A percentile compares a stretch with the other conserved stretches of the same genome.
Evolutionary conservation across 2,797 vertebrate species (phyloP).

Genomic region (Malurus splendens): DNA sequence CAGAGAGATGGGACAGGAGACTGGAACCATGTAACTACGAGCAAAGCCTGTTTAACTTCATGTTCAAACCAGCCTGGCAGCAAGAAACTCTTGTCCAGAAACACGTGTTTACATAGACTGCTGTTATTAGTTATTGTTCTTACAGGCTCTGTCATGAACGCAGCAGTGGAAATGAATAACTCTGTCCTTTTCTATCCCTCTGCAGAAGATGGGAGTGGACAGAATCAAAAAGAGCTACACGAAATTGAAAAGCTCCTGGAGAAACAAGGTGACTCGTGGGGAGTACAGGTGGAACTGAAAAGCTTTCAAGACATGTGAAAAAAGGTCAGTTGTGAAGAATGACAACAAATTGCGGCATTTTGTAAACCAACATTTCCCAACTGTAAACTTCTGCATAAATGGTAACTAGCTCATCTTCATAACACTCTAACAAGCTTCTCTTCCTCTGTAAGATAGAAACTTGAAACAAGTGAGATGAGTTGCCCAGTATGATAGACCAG

Average conservation of each 20-base stretch:
- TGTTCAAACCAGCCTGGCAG: not conserved
- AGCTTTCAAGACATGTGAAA: not conserved
- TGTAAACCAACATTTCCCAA: not conserved
- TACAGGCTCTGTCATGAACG: not conserved
- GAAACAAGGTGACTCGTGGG: not conserved
- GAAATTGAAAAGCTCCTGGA: not conserved
- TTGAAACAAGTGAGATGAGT: not conserved
- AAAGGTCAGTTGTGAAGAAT: not conserved
- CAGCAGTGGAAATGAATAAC: not conserved
- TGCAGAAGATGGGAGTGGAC: not conserved
- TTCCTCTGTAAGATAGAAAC: not conserved
- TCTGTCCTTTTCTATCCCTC: not conserved
- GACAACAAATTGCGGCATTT: not conserved
- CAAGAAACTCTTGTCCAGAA: not conserved
- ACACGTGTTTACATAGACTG: not conserved
- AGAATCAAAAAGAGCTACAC: fast-evolving
- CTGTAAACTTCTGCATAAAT: not conserved
- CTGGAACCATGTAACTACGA: not conserved
- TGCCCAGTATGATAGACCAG: not conserved
- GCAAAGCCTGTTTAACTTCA: not conserved
- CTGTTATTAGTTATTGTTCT: not conserved
- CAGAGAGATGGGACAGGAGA: not conserved
- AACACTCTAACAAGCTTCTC: not conserved
- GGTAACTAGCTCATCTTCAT: not conserved
- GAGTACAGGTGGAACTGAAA: not conserved